Conservation (phyloP, 2,888 invertebrate genomes). For the Apodemia mormo region DNA sequence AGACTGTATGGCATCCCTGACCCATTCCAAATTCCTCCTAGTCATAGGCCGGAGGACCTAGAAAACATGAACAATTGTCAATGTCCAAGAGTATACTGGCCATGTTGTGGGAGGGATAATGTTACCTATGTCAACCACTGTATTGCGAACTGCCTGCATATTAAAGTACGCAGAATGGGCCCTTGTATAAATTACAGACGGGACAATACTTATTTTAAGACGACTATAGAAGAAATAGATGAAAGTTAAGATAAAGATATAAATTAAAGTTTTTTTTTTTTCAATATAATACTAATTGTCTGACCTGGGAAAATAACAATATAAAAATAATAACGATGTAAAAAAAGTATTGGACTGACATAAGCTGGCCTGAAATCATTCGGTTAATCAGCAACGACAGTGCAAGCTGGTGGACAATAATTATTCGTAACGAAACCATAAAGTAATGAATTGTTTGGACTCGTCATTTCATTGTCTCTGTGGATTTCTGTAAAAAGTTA, state of each 20-base stretch:
- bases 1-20: slow-evolving; percentile 23
- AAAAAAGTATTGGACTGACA: too few relatives aligned
- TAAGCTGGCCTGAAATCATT: too few relatives aligned
- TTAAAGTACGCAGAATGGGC: slow-evolving; percentile 37
- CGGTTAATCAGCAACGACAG: too few relatives aligned
- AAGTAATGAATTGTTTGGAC: too few relatives aligned
- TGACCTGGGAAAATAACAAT: too few relatives aligned
- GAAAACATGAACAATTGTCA: slow-evolving; percentile 27
- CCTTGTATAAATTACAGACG: slow-evolving; percentile 47
- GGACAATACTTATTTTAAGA: neutral
- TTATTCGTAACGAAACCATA: too few relatives aligned
- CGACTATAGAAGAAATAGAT: neutral
- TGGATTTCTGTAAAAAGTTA: too few relatives aligned
- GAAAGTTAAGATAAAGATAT: neutral
- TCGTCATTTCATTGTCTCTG: too few relatives aligned
- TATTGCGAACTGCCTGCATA: slow-evolving; percentile 42
- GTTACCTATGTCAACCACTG: slow-evolving; percentile 48
- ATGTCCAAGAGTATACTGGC: slow-evolving; percentile 50
- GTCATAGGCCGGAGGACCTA: slow-evolving; percentile 27
- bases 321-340: too few relatives aligned
- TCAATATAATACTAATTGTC: too few relatives aligned
- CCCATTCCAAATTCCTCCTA: slow-evolving; percentile 29
- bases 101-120: slow-evolving; percentile 41
- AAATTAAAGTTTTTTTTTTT: too few relatives aligned
- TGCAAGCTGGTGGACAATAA: too few relatives aligned